Percentiles rank a stretch among this genome's conserved stretches.
phyloP scores from a whole-genome alignment of 2,113 vertebrate species.

The Pachypanchax playfairii region DNA sequence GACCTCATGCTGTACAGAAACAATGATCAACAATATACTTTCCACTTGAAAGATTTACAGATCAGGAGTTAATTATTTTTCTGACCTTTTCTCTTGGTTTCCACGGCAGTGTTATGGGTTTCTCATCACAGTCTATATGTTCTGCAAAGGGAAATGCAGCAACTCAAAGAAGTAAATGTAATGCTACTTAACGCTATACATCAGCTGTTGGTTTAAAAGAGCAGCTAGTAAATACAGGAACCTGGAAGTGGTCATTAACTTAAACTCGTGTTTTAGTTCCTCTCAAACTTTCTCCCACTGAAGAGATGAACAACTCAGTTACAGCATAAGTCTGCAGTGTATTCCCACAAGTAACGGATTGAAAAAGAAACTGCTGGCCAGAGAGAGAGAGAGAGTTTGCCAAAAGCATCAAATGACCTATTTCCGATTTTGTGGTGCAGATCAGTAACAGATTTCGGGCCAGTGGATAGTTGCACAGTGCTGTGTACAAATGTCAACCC shows the following conservation, averaged over 20 bases:
- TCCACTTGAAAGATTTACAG: no score
- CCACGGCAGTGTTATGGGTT: no score
- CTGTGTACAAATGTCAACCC: constrained; percentile 45
- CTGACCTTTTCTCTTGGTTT: no score
- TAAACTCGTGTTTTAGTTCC: constrained; percentile 26
- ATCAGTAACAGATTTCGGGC: constrained; percentile 56
- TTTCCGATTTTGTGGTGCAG: constrained; percentile 54
- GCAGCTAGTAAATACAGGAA: neutral
- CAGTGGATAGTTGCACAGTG: constrained; percentile 26
- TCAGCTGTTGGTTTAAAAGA: no score
- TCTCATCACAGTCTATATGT: no score
- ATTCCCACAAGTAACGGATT: constrained; percentile 44
- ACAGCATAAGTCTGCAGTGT: constrained; percentile 24
- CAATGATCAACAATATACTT: no score
- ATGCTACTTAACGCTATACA: no score
- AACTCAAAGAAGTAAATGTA: no score
- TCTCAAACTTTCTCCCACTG: constrained; percentile 40
- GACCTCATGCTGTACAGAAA: no score
- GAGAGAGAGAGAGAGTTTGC: constrained; percentile 34
- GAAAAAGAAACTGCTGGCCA: constrained; percentile 52
- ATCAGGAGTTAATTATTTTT: no score
- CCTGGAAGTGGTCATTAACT: constrained; percentile 17
- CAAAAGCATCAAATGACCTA: constrained; percentile 57
- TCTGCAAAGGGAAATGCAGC: no score
- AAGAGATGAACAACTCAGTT: constrained; percentile 51